Percentiles rank a stretch among this genome's conserved stretches.
Evolutionary conservation across 2,888 invertebrate species (phyloP).

Genomic region (Eupithecia exiguata): DNA sequence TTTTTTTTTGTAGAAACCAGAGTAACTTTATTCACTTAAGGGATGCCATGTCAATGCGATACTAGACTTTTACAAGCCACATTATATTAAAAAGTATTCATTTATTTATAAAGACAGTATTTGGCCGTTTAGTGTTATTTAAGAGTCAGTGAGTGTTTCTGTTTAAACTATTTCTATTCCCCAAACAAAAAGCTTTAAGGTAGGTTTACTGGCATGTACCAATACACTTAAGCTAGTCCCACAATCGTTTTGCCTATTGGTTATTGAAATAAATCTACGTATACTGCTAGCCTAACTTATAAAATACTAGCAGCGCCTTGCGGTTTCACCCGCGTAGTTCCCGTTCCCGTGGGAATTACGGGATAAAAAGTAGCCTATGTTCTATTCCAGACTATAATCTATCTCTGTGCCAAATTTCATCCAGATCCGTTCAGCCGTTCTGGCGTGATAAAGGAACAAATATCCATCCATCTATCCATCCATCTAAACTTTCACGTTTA

Average conservation of each 20-base stretch:
- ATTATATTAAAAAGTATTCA: neutral
- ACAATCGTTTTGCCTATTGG: neutral
- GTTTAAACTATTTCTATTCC: neutral
- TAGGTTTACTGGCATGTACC: neutral
- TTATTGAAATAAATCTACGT: neutral
- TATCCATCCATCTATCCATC: too few relatives aligned
- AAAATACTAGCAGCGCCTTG: too few relatives aligned
- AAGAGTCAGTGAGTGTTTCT: neutral
- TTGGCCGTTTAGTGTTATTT: neutral
- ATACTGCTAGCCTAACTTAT: neutral
- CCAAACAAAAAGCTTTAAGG: neutral
- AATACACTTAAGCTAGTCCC: neutral
- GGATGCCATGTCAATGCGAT: neutral
- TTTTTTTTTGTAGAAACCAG: neutral
- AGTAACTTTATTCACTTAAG: neutral
- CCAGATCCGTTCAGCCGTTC: too few relatives aligned
- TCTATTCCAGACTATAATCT: too few relatives aligned
- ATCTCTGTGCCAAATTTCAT: too few relatives aligned
- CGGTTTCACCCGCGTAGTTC: too few relatives aligned
- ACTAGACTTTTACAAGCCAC: neutral
- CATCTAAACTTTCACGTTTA: too few relatives aligned
- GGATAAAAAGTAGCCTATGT: too few relatives aligned
- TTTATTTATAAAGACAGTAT: neutral
- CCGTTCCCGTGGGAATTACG: too few relatives aligned
- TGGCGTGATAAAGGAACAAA: too few relatives aligned